phyloP scores from a whole-genome alignment of 2,113 vertebrate species.

The Ardeotis arabs region DNA sequence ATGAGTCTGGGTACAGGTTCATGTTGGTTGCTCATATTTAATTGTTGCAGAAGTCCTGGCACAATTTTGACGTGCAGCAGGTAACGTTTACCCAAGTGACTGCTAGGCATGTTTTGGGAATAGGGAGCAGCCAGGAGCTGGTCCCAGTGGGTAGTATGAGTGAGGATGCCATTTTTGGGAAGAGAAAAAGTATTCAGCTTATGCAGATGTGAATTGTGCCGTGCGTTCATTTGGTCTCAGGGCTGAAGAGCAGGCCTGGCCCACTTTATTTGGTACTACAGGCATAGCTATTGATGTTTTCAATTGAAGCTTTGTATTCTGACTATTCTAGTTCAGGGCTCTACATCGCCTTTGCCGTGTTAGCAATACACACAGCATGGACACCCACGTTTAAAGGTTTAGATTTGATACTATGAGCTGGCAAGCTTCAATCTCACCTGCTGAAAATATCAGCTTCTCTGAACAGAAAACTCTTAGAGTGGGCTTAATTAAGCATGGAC shows the following conservation, averaged over 20 bases:
- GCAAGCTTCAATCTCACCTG: conserved; percentile 78
- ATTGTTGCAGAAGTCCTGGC: neutral
- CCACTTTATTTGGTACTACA: neutral
- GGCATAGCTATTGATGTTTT: neutral
- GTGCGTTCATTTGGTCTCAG: neutral
- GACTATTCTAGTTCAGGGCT: neutral
- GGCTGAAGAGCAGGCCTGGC: neutral
- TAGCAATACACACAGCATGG: neutral
- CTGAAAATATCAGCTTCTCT: conserved; percentile 69
- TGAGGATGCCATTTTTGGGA: neutral
- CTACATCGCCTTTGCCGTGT: neutral
- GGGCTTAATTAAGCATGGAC: conserved; percentile 70
- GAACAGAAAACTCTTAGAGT: conserved; percentile 56
- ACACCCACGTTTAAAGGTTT: neutral
- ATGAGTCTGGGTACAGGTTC: neutral
- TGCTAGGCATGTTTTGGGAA: neutral
- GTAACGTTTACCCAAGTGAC: too few species aligned
- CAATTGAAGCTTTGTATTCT: neutral
- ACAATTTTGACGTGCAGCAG: neutral
- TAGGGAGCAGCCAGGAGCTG: neutral
- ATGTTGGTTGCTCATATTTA: rapidly evolving
- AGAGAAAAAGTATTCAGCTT: neutral
- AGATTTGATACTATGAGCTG: conserved; percentile 60
- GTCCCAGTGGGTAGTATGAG: neutral
- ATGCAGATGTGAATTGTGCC: neutral